Evolutionary conservation across 2,888 invertebrate species (phyloP).

Genomic region (Acanthosepion lycidas): DNA sequence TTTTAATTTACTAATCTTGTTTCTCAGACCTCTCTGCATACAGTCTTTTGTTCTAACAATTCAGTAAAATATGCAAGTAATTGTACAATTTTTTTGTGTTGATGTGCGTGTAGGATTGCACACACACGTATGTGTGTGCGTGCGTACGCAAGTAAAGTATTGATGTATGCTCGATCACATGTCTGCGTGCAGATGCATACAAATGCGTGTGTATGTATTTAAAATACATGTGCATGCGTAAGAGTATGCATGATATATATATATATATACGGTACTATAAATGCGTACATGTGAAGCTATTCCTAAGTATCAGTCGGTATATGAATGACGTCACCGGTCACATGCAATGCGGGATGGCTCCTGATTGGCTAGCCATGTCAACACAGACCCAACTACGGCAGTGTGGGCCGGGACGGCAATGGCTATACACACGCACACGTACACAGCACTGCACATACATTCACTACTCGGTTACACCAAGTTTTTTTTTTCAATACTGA

Average conservation of each 20-base stretch:
- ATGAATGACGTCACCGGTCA: neutral
- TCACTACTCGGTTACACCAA: neutral
- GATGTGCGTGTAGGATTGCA: neutral
- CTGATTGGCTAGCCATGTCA: slow-evolving; percentile 3
- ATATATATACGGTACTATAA: too few relatives aligned
- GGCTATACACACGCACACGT: neutral
- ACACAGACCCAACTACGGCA: neutral
- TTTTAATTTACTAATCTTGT: too few relatives aligned
- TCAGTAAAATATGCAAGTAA: neutral
- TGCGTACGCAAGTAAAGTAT: neutral
- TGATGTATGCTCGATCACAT: neutral
- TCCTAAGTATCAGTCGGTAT: neutral
- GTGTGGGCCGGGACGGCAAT: neutral
- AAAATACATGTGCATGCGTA: neutral
- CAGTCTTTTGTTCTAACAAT: too few relatives aligned
- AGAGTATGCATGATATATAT: neutral
- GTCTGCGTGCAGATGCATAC: neutral
- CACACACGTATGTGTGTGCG: neutral
- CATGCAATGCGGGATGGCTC: neutral
- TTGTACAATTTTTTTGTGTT: neutral
- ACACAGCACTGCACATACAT: neutral
- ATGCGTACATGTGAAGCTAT: too few relatives aligned
- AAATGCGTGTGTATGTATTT: neutral
- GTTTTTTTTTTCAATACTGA: neutral
- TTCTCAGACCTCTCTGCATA: too few relatives aligned